Conservation (phyloP, 92 coral and sea anemone species). For the Umimayanthus chanpuru region DNA sequence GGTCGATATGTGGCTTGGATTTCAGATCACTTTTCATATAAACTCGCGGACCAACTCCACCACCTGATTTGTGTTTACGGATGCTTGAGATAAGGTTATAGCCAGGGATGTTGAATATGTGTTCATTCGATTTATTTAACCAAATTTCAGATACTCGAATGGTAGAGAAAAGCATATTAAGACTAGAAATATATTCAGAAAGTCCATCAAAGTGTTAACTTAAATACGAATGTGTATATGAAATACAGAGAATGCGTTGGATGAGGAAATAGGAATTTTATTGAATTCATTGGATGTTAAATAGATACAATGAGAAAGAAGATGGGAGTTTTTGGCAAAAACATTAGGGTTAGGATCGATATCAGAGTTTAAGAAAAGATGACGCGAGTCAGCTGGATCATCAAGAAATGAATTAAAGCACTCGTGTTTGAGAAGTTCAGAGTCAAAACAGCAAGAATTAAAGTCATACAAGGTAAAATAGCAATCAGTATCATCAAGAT, state of each 20-base stretch:
- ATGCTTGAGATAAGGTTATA: constrained; percentile 1
- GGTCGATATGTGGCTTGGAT: constrained; percentile 24
- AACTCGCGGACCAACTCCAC: too few relatives aligned
- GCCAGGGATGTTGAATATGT: constrained; percentile 24
- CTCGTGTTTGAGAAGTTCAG: too few relatives aligned
- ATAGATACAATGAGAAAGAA: constrained; percentile 2
- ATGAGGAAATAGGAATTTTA: not conserved
- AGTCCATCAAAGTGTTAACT: constrained; percentile 2
- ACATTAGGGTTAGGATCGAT: constrained; percentile 24
- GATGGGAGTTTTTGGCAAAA: not conserved
- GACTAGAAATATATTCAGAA: constrained; percentile 1
- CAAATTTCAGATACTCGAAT: constrained; percentile 40
- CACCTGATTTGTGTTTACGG: not conserved
- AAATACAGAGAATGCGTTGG: not conserved
- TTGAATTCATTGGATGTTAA: constrained; percentile 9
- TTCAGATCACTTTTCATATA: not conserved
- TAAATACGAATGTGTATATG: not conserved
- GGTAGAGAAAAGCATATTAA: not conserved
- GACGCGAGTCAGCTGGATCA: constrained; percentile 32
- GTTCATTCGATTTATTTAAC: constrained; percentile 24
- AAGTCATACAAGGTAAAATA: not conserved
- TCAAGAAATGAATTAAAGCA: constrained; percentile 18
- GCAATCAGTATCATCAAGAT: not conserved
- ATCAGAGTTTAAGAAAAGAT: constrained; percentile 43
- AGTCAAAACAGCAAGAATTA: too few relatives aligned